These are phyloP conservation scores for Oxygymnocypris stewartii DNA, from an alignment of 2,113 vertebrate species.

Conservation along the genomic window DNA sequence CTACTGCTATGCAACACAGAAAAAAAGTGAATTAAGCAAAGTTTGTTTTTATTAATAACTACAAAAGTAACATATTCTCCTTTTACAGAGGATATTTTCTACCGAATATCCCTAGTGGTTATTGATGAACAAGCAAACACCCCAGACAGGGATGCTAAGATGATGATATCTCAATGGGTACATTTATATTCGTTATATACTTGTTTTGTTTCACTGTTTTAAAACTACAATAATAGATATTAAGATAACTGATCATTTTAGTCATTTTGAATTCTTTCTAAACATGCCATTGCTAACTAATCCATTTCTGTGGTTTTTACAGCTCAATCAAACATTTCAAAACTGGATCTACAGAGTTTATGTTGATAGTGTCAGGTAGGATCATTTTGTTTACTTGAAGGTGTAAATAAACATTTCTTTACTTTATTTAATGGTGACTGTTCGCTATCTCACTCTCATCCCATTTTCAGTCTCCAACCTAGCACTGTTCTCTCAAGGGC, in stretches of 20 bases:
- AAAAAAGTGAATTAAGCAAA: not conserved
- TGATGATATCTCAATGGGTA: conserved; percentile 82
- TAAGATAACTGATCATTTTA: not conserved
- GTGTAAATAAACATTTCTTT: not conserved
- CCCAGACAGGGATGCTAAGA: conserved; percentile 67
- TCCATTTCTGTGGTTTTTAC: conserved; percentile 61
- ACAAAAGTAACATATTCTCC: conserved; percentile 26
- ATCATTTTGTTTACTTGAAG: conserved; percentile 9
- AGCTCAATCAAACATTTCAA: conserved; percentile 88
- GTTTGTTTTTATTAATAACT: not conserved
- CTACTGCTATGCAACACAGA: conserved; percentile 69
- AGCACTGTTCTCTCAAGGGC: not conserved
- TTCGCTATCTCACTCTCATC: not conserved
- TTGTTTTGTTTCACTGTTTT: no score
- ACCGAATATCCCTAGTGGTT: conserved; percentile 79
- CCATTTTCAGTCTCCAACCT: conserved; percentile 54
- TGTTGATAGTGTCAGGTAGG: conserved; percentile 85
- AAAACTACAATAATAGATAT: no score
- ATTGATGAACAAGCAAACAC: conserved; percentile 60
- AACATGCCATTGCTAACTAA: not conserved
- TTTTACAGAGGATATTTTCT: conserved; percentile 84
- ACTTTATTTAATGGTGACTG: not conserved
- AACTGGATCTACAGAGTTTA: conserved; percentile 84
- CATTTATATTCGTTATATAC: not conserved
- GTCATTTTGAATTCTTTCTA: not conserved